Evolutionary conservation across 2,113 vertebrate genomes (phyloP), one percentile per base, ranked within the genome.

Genomic region (Brachyistius frenatus): DNA sequence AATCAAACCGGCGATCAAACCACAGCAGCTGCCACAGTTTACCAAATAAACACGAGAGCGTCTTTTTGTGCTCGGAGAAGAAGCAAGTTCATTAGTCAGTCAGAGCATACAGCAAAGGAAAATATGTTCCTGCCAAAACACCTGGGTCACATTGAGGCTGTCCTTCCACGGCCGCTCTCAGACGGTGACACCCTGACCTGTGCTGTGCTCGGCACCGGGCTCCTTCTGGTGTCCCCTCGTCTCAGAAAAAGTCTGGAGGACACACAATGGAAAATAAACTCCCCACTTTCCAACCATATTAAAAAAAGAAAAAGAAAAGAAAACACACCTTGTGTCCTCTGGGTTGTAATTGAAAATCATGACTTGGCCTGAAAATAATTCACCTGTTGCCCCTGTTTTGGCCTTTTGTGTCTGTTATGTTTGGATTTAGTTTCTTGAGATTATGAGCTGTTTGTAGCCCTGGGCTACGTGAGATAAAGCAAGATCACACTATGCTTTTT

Each of bases 131-230:
- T 87, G 76, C 54, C 69, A 77, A 60, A 77, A 63, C 67, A 68
- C 69, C 52, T 66, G 73, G 76, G 85, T 83, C 78, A 84, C 73
- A 39, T 23, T n/a, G 49, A 85, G 71, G 46, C 47, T 30, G 3
- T 31, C 52, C 62, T 50, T 56, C 35, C 58, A 58, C 71, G 52
- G 54, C 30, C 62, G 31, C 49, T 44, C 55, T 78, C 78, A 66
- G 55, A 82, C 67, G 14, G 39, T 47, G 63, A 84, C 82, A 71
- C 60, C 47, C 60, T 85, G 73, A 89, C 83, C 89, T 80, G 81
- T 32, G 60, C 54, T 63, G 62, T 47, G 31, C 63, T 35, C 37
- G 2, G 15, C 47, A 62, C 41, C 23, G 14, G 52, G 41, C 84
- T 66, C 66, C 33, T 63, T 76, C 80, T 71, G 61, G 49, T 50